Evolutionary conservation across 2,113 vertebrate species (phyloP), one percentile per base, ranked within the genome.

Genomic region (Papio anubis): DNA sequence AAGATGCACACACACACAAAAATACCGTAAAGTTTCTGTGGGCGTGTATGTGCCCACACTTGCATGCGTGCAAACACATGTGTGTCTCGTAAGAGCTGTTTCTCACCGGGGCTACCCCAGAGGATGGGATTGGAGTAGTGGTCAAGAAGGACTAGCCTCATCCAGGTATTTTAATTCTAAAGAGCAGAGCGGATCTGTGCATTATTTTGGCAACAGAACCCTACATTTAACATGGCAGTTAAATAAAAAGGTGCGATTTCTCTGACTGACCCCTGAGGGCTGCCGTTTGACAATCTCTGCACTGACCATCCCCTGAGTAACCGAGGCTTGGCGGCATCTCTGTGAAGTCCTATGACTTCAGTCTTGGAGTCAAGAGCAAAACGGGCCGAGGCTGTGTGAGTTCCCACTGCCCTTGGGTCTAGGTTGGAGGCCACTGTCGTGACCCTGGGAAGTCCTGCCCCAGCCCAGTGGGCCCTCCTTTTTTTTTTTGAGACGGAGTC

Each of bases 291-390:
- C 20, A 70, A 57, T 59, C 14, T 57, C 6, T n/a, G 70, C 7
- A 2, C 9, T n/a, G 38, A 16, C 30, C 0, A 0, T 57, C 18
- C 5, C 35, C 50, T n/a, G 73, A 30, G 1, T 50, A 6, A n/a
- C n/a, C 0, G 73, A 76, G 76, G 25, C 5, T 3, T 16, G 5
- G 23, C 7, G 35, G 35, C 9, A 50, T 88, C 17, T 43, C 3
- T 9, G 5, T 59, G 32, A 23, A 27, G 45, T 17, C 66, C 45
- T 38, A 2, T 35, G 43, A 80, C 40, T 88, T 55, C 21, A 21
- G 40, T 80, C 23, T 78, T 93, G n/a, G 85, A 90, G 10, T 52
- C 5, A 1, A n/a, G 78, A 85, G 27, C 38, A 92, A 72, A 84
- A 45, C 1, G 11, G 23, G 23, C 13, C 9, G 61, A 61, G 48